A percentile compares a stretch with the other conserved stretches of the same genome.
These are phyloP conservation scores for Eurytoma californica DNA, from an alignment of 2,888 invertebrate genomes.

Conservation along the genomic window DNA sequence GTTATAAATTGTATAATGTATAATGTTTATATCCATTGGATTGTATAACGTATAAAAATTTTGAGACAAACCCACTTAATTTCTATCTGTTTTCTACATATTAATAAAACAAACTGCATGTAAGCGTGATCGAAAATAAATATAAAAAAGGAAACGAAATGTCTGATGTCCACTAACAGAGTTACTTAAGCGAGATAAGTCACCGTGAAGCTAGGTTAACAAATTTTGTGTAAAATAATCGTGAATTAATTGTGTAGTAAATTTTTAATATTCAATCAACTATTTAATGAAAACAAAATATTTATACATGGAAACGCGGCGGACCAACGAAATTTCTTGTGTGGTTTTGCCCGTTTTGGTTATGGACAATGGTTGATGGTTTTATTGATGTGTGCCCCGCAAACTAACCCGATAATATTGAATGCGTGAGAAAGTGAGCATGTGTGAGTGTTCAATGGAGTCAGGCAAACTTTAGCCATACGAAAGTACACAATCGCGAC, in stretches of 20 bases:
- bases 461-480: conserved; percentile 57
- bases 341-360: conserved; percentile 42
- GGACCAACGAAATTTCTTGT: conserved; percentile 37
- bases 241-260: conserved; percentile 70
- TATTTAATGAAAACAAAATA: conserved; percentile 63
- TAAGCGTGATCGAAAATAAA: conserved; percentile 40
- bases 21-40: conserved; percentile 47
- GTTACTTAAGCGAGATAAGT: conserved; percentile 71
- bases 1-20: conserved; percentile 58
- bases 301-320: conserved; percentile 67
- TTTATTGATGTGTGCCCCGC: conserved; percentile 65
- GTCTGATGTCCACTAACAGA: conserved; percentile 67
- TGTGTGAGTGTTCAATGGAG: conserved; percentile 54
- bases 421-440: conserved; percentile 53
- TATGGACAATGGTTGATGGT: conserved; percentile 63
- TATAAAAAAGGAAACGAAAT: conserved; percentile 41
- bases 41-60: conserved; percentile 43
- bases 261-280: conserved; percentile 71
- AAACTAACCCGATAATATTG: conserved; percentile 49
- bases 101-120: conserved; percentile 38
- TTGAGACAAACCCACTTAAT: conserved; percentile 33
- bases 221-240: conserved; percentile 73
- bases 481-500: conserved; percentile 59
- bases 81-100: conserved; percentile 47
- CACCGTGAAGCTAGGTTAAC: conserved; percentile 70